Base-by-base conservation (phyloP, 2,797 vertebrate genomes). In the Helicolenus hilgendorfi region DNA sequence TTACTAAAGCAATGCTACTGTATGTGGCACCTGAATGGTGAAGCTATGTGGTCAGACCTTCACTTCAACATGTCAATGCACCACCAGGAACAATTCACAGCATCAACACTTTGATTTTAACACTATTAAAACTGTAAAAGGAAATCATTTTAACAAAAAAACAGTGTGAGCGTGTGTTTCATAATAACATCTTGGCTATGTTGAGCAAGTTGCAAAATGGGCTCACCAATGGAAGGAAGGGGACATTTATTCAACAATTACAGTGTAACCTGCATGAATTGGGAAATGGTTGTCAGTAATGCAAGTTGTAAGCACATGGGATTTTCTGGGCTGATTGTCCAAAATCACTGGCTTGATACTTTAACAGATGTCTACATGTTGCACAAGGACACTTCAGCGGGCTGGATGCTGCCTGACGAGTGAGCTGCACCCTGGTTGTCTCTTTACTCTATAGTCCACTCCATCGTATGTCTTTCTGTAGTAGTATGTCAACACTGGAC, bases 341-440 rank as follows among this genome's bases (percentile, higher is more conserved):
- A 72, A 69, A 87, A 63, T 22, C 38, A 56, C 15, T 31, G 11
- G 10, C 3, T 27, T 70, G 62, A 35, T 36, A 11, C 67, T 83
- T 69, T 45, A 72, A 76, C 65, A 63, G 55, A 78, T 60, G 55
- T 72, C 55, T 26, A 7, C 15, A 72, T 24, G 11, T 65, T 58
- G 67, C 14, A 56, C n/a, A 27, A 38, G 6, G 29, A 20, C 41
- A 38, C 29, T n/a, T 29, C 3, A 36, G 20, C 22, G 38, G 35
- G 2, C 14, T 7, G 24, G 53, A 13, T 79, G 45, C 18, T 41
- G 24, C 33, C 45, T 73, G 60, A 62, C 24, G 58, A 67, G 38
- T 35, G n/a, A 72, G 67, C 27, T 74, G 4, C 33, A 49, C 24
- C 22, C 4, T 22, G 11, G 7, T 63, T 62, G 18, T 49, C 38